Base-by-base conservation (phyloP, 2,113 vertebrate genomes). In the Salvelinus fontinalis region DNA sequence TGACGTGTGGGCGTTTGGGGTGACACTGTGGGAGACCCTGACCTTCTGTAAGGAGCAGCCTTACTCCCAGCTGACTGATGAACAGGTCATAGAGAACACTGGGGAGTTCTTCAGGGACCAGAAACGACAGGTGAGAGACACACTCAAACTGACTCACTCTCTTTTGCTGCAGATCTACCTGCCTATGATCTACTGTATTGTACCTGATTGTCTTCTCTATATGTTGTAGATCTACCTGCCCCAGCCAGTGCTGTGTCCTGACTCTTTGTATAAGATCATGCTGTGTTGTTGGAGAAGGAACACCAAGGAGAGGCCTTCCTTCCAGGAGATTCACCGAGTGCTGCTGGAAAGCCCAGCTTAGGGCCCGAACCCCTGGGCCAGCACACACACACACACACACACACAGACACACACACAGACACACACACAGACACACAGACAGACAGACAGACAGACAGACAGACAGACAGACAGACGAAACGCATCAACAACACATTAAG, bases 61-160 rank as follows among this genome's bases (percentile, higher is more conserved):
- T 0, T 99, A 99, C 85, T 97, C 95, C 20, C 96, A 97, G 89
- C 92, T 99, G 74, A 97, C 97, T 0, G 98, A 99, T 0, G 98
- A 99, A 83, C 98, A 98, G 90, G 97, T 99, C 85, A 99, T 99
- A 1, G 98, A 99, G 83, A 99, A 99, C 90, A 99, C 98, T 0
- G 98, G 97, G 24, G 98, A 99, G 91, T 99, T 99, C 87, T 99
- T 99, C 93, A 93, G 98, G 86, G 97, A 99, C 90, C 97, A 98
- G 84, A 97, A 96, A 87, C 93, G 95, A 84, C 97, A 98, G 96
- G 97, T 97, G 86, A 78, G 91, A 44, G 39, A 44, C 5, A 13
- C 49, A 18, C 16, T 54, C 51, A 18, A 16, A 16, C 51, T 2
- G 14, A 54, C 4, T 54, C 51, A 54, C 16, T 18, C 12, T 18